These are phyloP conservation scores for Casuarius casuarius DNA, from an alignment of 2,113 vertebrate species.

Conservation along the genomic window DNA sequence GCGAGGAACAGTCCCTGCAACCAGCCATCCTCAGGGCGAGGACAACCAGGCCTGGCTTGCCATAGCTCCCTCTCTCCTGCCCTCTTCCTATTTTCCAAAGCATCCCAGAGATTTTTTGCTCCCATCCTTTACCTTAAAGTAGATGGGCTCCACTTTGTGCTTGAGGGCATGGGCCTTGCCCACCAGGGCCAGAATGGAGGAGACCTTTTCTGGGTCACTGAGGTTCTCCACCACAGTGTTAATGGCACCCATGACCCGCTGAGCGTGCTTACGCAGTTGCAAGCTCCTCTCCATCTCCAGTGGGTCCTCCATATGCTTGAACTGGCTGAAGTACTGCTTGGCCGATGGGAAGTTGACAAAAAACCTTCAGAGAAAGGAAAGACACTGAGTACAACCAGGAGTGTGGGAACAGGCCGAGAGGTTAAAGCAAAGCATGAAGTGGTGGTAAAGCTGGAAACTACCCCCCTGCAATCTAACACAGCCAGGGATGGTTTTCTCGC, in stretches of 20 bases:
- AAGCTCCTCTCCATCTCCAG: conserved; percentile 83
- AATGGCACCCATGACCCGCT: conserved; percentile 86
- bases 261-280: conserved; percentile 89
- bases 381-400: not conserved
- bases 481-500: not conserved
- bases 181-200: conserved; percentile 89
- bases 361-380: conserved; percentile 80
- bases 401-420: not conserved
- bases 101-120: not conserved
- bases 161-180: conserved; percentile 94
- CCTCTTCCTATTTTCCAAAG: not conserved
- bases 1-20: accelerated
- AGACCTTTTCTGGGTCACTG: conserved; percentile 90
- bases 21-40: not conserved
- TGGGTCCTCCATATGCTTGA: conserved; percentile 83
- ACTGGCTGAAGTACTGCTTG: conserved; percentile 98
- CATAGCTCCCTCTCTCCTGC: not conserved
- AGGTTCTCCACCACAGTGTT: conserved; percentile 93
- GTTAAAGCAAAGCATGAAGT: accelerated
- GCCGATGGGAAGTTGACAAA: conserved; percentile 95
- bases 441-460: not conserved
- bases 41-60: not conserved
- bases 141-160: conserved; percentile 96
- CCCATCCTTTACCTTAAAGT: conserved; percentile 88
- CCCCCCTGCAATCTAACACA: accelerated